Base-by-base conservation (phyloP, 2,888 invertebrate genomes). In the Punctoribates punctum region DNA sequence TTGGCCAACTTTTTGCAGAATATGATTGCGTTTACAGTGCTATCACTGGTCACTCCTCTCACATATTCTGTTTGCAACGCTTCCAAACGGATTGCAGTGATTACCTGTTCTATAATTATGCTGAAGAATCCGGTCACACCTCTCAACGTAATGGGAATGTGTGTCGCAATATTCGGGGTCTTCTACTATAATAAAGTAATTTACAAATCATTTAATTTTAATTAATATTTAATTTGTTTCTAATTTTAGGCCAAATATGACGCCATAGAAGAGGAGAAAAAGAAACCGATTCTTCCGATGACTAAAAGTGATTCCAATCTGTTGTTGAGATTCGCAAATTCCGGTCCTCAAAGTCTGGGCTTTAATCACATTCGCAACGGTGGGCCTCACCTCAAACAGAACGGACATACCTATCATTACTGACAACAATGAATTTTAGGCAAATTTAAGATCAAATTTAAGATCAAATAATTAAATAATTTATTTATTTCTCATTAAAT, bases 1-100 rank as follows among this genome's bases (percentile, higher is more conserved):
- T 86, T 91, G 75, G 88, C 96, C 80, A 95, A 93, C 83, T 97
- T 96, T 91, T 86, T 94, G 80, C 97, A 97, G 85, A 98, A 96
- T 83, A 90, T 96, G 81, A 89, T 95, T 74, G 97, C 97, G 0
- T 97, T 97, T 86, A 93, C 93, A 81, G 91, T 97, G 75, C 87
- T 98, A 80, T 92, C 93, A 75, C 81, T 86, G 81, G 93, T 97
- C 54, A 90, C 95, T n/a, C 95, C 97, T 57, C 87, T 97, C 46
- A 93, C 94, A 0, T 97, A 97, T 85, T 95, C 96, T 0, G 96
- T 97, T 76, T 95, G 95, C 74, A 96, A 93, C 85, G 93, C 94
- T 34, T 94, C 95, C 75, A 97, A 97, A 86, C 88, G 96, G 81
- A 93, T 95, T 80, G 92, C 90, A 81, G 93, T 97, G 76, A 96